Evolutionary conservation across 2,888 invertebrate genomes (phyloP).

Genomic region (Agapostemon virescens): DNA sequence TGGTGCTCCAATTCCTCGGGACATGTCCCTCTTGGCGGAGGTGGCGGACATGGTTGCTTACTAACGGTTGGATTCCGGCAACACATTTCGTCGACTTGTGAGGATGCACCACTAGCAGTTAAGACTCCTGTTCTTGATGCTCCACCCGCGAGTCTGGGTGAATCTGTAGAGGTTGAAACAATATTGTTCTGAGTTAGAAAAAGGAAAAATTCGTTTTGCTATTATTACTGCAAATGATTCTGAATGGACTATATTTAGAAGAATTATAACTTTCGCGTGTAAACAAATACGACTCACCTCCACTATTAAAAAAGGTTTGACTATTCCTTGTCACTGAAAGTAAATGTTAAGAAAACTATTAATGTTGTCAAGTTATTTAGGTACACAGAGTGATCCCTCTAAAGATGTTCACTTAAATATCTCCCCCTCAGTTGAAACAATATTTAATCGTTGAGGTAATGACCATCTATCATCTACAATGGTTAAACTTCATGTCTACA

Average conservation of each 20-base stretch:
- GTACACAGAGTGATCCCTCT: not conserved
- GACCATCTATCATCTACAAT: not conserved
- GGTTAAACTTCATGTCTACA: not conserved
- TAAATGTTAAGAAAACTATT: not conserved
- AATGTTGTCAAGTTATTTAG: not conserved
- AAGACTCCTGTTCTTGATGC: slow-evolving; percentile 66
- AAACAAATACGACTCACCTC: slow-evolving; percentile 24
- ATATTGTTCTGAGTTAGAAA: not conserved
- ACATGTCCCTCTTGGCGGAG: slow-evolving; percentile 73
- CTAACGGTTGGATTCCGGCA: slow-evolving; percentile 64
- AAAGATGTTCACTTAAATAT: not conserved
- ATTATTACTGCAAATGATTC: not conserved
- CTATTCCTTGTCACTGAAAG: slow-evolving; percentile 30
- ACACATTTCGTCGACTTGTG: slow-evolving; percentile 66
- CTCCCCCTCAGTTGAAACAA: no score
- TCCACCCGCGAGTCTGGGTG: slow-evolving; percentile 71
- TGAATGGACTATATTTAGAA: no score
- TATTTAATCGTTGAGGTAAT: not conserved
- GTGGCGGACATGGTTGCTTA: slow-evolving; percentile 54
- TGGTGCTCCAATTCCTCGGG: slow-evolving; percentile 80
- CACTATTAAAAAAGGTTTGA: slow-evolving; percentile 25
- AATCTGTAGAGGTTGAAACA: slow-evolving; percentile 48
- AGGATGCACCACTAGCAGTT: slow-evolving; percentile 41
- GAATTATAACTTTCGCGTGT: not conserved
- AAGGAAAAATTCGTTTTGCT: not conserved